These are phyloP conservation scores for Xerus rutilus DNA, from an alignment of 2,797 vertebrate species.

Conservation along the genomic window DNA sequence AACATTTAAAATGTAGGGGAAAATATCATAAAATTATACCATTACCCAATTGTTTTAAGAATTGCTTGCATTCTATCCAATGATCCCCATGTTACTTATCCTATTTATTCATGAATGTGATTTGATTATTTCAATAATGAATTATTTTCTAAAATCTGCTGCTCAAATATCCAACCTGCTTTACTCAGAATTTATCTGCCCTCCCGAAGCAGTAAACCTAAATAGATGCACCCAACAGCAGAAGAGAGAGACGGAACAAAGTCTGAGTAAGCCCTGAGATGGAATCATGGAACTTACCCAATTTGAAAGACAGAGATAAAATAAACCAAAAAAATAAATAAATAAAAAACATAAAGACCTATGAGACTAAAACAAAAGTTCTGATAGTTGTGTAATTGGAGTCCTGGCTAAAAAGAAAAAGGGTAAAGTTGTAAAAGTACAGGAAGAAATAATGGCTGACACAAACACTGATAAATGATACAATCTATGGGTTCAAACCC, in stretches of 20 bases:
- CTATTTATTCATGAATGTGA: background rate
- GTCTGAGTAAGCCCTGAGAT: background rate
- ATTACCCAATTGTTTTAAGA: background rate
- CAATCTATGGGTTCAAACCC: background rate
- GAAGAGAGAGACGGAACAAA: background rate
- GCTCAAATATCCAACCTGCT: background rate
- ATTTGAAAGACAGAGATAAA: slow-evolving; percentile 6
- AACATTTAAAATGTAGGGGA: background rate
- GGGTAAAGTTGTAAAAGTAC: background rate
- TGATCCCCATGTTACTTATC: too few species aligned
- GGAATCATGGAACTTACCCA: background rate
- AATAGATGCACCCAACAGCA: background rate
- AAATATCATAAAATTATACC: background rate
- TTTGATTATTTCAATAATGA: background rate
- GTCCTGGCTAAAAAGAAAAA: background rate
- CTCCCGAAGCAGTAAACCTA: background rate
- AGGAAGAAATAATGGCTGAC: background rate
- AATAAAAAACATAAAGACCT: background rate
- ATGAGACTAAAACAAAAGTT: background rate
- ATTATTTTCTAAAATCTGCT: background rate
- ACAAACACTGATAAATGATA: background rate
- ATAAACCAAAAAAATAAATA: background rate
- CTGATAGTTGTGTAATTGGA: background rate
- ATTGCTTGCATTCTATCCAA: background rate
- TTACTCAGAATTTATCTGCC: background rate